Evolutionary conservation across 2,113 vertebrate genomes (phyloP), one percentile per base, ranked within the genome.

Genomic region (Monarcha castaneiventris): DNA sequence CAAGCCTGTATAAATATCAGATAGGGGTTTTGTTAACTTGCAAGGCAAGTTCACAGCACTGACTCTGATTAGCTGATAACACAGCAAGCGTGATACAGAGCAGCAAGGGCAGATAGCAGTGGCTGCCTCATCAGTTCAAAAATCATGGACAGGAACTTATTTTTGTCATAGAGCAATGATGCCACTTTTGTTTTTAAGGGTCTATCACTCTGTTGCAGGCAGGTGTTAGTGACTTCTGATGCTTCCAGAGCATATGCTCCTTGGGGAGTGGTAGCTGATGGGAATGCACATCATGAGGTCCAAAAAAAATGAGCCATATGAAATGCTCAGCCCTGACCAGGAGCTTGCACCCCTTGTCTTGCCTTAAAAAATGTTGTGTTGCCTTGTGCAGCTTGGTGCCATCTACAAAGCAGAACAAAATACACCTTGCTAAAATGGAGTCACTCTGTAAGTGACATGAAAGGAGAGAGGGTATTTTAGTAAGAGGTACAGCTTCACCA

Each of bases 61-160:
- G 39, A 58, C 13, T 43, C 43, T 26, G 37, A 19, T 49, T 43
- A 91, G 27, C 30, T 64, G 76, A 48, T 25, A 69, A 41, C 43
- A 15, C 27, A 39, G 87, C 52, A 61, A 44, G 21, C 0, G 0
- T 59, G 32, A 61, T 9, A 27, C 6, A 13, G 18, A 76, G 30
- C 44, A 87, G 33, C 20, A 54, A 20, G 21, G 21, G 35, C 44
- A 82, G 32, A 71, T 16, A 7, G 58, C 3, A 6, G 23, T 11
- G 11, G 11, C n/a, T 49, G 25, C n/a, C 35, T 76, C 49, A 52
- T 82, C 35, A 17, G 58, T 64, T 88, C 33, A 90, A 63, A 84
- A 76, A 56, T 64, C 75, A 68, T 1, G 3, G 37, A 11, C 25
- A 49, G 30, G 22, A 56, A 39, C 18, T 49, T 48, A 8, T 26